Evolutionary conservation across 2,888 invertebrate genomes (phyloP).

Genomic region (Portevinia maculata): DNA sequence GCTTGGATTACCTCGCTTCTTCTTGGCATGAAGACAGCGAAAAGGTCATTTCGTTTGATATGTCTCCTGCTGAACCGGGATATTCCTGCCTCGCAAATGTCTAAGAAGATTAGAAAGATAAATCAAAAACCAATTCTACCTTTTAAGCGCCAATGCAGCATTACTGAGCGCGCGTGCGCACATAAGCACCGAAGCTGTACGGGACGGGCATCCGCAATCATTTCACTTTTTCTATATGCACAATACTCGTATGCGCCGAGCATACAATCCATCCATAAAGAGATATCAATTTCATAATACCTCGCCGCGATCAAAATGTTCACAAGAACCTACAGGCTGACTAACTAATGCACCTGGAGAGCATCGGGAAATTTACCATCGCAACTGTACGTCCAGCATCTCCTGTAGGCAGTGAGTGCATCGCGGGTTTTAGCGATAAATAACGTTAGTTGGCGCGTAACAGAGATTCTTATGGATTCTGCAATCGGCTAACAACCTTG

Average conservation of each 20-base stretch:
- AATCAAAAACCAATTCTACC: constrained; percentile 32
- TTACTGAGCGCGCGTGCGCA: constrained; percentile 7
- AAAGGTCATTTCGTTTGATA: constrained; percentile 15
- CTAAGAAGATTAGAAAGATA: constrained; percentile 43
- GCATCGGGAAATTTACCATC: constrained; percentile 43
- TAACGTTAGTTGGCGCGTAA: constrained; percentile 58
- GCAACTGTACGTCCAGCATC: constrained; percentile 40
- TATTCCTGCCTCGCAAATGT: constrained; percentile 9
- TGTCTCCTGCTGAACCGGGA: constrained; percentile 14
- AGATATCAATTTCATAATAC: constrained; percentile 64
- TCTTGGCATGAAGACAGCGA: constrained; percentile 1
- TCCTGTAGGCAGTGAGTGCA: constrained; percentile 9
- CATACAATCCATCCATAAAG: constrained; percentile 15
- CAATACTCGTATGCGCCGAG: not conserved
- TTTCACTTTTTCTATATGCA: constrained; percentile 57
- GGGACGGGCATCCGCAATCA: constrained; percentile 36
- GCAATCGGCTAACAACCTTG: constrained; percentile 54
- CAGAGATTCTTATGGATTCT: constrained; percentile 34
- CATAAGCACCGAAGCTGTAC: constrained; percentile 1
- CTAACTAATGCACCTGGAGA: constrained; percentile 30
- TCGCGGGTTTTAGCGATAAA: constrained; percentile 39
- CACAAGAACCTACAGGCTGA: constrained; percentile 66
- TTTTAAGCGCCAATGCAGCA: constrained; percentile 34
- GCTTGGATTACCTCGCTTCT: constrained; percentile 7
- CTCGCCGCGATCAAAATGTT: constrained; percentile 5